Conservation (phyloP, 2,797 vertebrate genomes). For the Acropternis orthonyx region DNA sequence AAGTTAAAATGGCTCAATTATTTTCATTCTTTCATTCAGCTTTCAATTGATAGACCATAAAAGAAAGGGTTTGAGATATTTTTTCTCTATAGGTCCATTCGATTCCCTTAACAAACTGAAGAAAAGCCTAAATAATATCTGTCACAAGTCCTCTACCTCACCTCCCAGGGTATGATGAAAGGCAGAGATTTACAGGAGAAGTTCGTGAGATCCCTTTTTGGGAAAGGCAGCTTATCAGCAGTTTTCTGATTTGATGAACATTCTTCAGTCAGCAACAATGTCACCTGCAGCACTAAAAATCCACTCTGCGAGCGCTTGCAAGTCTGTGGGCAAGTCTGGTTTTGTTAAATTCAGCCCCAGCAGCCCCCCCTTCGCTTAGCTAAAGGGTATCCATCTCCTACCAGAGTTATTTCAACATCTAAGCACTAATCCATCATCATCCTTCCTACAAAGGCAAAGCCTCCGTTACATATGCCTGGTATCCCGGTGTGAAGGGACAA, state of each 20-base stretch:
- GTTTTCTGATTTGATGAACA: slow-evolving; percentile 62
- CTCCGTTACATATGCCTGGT: slow-evolving; percentile 2
- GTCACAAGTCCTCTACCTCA: slow-evolving; percentile 45
- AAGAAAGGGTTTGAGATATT: not conserved
- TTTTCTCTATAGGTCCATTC: not conserved
- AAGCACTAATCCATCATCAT: slow-evolving; percentile 41
- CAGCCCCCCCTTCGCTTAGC: slow-evolving; percentile 39
- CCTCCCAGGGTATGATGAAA: slow-evolving; percentile 31
- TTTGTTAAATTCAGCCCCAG: slow-evolving; percentile 63
- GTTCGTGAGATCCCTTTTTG: slow-evolving; percentile 35
- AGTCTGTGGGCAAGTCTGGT: slow-evolving; percentile 53
- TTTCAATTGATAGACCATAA: not conserved
- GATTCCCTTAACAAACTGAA: not conserved
- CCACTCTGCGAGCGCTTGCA: slow-evolving; percentile 39
- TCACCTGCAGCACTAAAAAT: slow-evolving; percentile 58
- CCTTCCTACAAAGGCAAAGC: slow-evolving; percentile 48
- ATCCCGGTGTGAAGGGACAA: slow-evolving; percentile 5
- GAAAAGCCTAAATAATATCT: slow-evolving; percentile 3
- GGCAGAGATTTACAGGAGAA: slow-evolving; percentile 21
- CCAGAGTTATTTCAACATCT: slow-evolving; percentile 50
- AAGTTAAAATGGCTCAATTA: not conserved
- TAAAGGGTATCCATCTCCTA: slow-evolving; percentile 62
- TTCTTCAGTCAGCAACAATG: slow-evolving; percentile 66
- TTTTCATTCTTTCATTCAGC: not conserved
- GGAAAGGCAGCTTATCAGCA: slow-evolving; percentile 56